phyloP scores from a whole-genome alignment of 2,797 vertebrate genomes.

The Acipenser transmontanus region DNA sequence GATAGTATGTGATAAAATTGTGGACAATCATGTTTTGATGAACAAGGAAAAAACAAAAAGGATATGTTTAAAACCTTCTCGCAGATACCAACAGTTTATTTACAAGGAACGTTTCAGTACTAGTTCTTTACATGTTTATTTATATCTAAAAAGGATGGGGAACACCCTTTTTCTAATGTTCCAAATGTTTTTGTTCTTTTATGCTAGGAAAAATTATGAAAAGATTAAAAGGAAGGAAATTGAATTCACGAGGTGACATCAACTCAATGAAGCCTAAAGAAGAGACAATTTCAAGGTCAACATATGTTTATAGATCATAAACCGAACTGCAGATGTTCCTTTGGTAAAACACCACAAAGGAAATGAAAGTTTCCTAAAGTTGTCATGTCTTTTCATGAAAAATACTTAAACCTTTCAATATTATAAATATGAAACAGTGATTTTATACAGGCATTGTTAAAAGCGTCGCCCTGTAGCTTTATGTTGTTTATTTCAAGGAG shows the following conservation, averaged over 20 bases:
- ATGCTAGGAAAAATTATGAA: neutral
- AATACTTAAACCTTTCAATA: neutral
- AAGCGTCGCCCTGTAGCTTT: neutral
- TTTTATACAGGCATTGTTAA: neutral
- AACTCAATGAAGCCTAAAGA: neutral
- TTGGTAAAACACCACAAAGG: neutral
- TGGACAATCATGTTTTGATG: no score
- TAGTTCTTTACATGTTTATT: no score
- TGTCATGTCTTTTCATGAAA: neutral
- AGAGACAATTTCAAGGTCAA: slow-evolving; percentile 10
- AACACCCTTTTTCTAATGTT: no score
- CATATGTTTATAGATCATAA: slow-evolving; percentile 1
- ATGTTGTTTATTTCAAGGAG: no score
- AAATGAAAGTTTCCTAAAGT: neutral
- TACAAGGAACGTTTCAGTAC: no score
- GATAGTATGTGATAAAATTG: no score
- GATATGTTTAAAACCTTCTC: no score
- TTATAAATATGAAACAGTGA: neutral
- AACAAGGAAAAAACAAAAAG: no score
- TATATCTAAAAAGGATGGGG: no score
- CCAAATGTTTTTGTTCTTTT: no score
- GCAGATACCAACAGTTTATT: no score
- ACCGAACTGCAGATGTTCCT: slow-evolving; percentile 6
- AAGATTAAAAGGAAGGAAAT: slow-evolving; percentile 3
- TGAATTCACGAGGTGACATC: neutral